Conservation (phyloP, 1,140 invertebrate species). For the Cyphomyrmex costatus region DNA sequence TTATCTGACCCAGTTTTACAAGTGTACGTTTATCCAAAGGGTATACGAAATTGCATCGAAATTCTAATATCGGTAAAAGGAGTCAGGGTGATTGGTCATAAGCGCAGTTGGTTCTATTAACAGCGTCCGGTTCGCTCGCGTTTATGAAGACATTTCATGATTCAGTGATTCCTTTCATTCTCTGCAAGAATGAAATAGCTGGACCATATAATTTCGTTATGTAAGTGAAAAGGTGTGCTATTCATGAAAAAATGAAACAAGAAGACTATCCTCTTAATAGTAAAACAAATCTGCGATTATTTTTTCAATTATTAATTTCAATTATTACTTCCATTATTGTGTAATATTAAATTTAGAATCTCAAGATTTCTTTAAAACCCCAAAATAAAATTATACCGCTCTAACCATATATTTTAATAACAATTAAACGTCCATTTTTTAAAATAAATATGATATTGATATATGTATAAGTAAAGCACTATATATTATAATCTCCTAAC, state of each 20-base stretch:
- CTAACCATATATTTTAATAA: neutral
- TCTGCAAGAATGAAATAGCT: neutral
- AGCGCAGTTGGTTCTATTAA: neutral
- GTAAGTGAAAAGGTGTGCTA: neutral
- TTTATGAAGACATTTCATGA: constrained; percentile 21
- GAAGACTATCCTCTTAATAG: neutral
- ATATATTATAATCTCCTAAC: neutral
- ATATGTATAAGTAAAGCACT: neutral
- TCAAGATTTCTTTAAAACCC: neutral
- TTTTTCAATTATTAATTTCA: neutral
- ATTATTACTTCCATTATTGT: neutral
- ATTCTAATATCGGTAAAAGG: neutral
- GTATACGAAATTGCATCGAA: neutral
- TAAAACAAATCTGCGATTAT: neutral
- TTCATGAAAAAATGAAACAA: neutral
- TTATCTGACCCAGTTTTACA: constrained; percentile 46
- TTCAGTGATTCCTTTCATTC: constrained; percentile 3
- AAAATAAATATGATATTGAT: neutral
- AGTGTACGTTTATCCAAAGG: neutral
- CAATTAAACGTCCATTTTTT: neutral
- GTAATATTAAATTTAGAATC: neutral
- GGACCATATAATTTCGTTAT: constrained; percentile 4
- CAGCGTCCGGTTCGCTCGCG: neutral
- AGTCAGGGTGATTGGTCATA: neutral
- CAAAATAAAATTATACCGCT: neutral